A percentile compares a stretch with the other conserved stretches of the same genome.
Evolutionary conservation across 2,797 vertebrate species (phyloP).

Genomic region (Tenualosa thibaudeaui): DNA sequence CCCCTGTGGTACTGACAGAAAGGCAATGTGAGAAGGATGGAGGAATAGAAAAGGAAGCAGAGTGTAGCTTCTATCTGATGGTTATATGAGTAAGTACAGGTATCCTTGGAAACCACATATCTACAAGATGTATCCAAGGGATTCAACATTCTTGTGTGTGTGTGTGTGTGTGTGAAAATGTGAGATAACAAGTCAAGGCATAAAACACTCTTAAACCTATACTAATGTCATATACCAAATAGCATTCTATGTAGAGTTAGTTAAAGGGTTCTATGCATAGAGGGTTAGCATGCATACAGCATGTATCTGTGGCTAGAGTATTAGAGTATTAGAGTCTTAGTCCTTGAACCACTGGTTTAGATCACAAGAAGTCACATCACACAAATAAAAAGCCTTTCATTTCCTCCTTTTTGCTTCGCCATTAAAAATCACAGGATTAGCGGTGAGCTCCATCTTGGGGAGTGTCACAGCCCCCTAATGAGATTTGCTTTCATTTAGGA

Average conservation of each 20-base stretch:
- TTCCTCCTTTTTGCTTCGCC: not conserved
- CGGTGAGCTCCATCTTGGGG: constrained; percentile 31
- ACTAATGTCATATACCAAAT: not conserved
- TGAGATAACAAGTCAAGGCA: not conserved
- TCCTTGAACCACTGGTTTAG: not conserved
- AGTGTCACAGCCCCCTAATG: constrained; percentile 28
- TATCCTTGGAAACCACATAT: constrained; percentile 56
- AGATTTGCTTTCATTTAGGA: constrained; percentile 34
- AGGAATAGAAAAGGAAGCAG: not conserved
- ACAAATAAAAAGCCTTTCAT: not conserved
- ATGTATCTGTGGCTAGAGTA: not conserved
- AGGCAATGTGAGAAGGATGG: not conserved
- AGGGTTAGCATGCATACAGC: not conserved
- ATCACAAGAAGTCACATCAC: not conserved
- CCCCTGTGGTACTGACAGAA: not conserved
- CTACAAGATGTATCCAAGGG: constrained; percentile 6
- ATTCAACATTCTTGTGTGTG: constrained; percentile 32
- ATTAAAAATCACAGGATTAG: constrained; percentile 25
- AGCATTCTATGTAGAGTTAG: not conserved
- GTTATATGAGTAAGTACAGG: constrained; percentile 55
- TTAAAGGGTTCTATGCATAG: too few species aligned
- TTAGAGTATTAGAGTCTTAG: not conserved
- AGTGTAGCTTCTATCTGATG: constrained; percentile 49
- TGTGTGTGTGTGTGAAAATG: not conserved
- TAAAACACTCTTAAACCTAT: too few species aligned